A percentile compares a stretch with the other conserved stretches of the same genome.
These are phyloP conservation scores for Chauna torquata DNA, from an alignment of 2,113 vertebrate genomes.

Conservation along the genomic window DNA sequence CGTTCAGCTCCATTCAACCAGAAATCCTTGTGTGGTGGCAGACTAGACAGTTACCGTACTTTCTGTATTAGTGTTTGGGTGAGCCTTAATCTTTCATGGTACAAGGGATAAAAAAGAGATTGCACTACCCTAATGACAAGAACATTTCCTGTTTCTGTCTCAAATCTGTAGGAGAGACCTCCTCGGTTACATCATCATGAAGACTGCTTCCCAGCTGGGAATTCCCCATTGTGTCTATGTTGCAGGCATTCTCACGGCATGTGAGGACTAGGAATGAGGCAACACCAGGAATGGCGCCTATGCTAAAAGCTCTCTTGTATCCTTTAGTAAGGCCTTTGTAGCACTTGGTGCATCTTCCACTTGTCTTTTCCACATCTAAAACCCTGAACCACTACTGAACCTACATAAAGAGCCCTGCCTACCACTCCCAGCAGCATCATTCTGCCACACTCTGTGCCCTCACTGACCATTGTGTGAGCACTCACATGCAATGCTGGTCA, in stretches of 20 bases:
- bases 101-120: not conserved
- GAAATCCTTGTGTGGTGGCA: not conserved
- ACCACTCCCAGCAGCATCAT: not conserved
- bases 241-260: not conserved
- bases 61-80: not conserved
- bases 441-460: not conserved
- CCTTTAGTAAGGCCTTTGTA: not conserved
- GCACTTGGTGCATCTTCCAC: not conserved
- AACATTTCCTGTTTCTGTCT: not conserved
- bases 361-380: not conserved
- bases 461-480: not conserved
- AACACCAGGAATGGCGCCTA: not conserved
- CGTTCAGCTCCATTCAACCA: not conserved
- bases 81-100: not conserved
- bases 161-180: not conserved
- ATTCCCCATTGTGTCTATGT: not conserved
- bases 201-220: not conserved
- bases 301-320: not conserved
- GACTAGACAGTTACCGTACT: not conserved
- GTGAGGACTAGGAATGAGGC: not conserved
- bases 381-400: not conserved
- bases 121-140: not conserved
- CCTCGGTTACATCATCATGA: not conserved
- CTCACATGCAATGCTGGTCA: not conserved
- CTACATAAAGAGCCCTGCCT: not conserved